phyloP scores from a whole-genome alignment of 2,888 invertebrate species.

The Scotopteryx bipunctaria region DNA sequence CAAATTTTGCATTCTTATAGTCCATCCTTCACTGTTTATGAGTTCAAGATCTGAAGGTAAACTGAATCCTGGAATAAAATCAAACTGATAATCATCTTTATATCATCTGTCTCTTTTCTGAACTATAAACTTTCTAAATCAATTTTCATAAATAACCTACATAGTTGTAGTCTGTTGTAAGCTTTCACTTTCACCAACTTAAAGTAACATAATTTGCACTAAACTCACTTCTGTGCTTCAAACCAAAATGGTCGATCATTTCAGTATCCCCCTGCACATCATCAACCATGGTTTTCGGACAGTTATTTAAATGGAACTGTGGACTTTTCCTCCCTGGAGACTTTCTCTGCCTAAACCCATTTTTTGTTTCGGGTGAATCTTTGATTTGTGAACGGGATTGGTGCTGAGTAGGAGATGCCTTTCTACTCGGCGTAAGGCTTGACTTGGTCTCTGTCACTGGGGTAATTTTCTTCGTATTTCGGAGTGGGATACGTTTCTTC shows the following conservation, averaged over 20 bases:
- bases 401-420: constrained; percentile 42
- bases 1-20: constrained; percentile 65
- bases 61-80: constrained; percentile 56
- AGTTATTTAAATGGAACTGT: constrained; percentile 53
- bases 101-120: too few relatives aligned
- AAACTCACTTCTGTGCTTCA: constrained; percentile 63
- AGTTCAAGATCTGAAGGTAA: constrained; percentile 61
- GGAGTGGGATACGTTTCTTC: constrained; percentile 46
- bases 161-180: constrained; percentile 8
- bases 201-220: neutral
- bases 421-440: constrained; percentile 42
- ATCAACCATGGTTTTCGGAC: constrained; percentile 57
- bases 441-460: constrained; percentile 50
- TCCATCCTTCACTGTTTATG: constrained; percentile 46
- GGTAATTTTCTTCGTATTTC: constrained; percentile 47
- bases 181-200: neutral
- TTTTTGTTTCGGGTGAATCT: constrained; percentile 41
- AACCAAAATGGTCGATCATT: constrained; percentile 44
- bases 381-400: constrained; percentile 41
- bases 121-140: constrained; percentile 3
- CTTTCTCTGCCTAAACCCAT: constrained; percentile 36
- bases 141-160: neutral
- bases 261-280: constrained; percentile 47
- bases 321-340: constrained; percentile 45
- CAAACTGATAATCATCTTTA: too few relatives aligned